phyloP scores from a whole-genome alignment of 2,797 vertebrate species.

The Enteromius mattozi region DNA sequence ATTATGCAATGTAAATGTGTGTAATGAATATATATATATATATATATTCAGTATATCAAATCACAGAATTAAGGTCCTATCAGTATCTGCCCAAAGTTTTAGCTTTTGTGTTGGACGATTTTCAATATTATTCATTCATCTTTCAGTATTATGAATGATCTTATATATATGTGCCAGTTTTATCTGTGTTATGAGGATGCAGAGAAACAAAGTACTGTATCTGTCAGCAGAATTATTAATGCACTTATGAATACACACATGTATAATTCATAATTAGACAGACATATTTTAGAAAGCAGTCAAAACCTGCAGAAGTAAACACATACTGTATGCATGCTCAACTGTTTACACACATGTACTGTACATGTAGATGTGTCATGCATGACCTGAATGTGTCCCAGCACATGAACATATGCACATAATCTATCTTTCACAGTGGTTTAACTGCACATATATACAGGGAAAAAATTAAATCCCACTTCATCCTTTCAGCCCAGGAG shows the following conservation, averaged over 20 bases:
- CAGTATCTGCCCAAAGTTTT: not conserved
- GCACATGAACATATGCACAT: constrained; percentile 19
- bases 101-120: not conserved
- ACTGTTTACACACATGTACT: not conserved
- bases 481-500: constrained; percentile 1
- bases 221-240: constrained; percentile 2
- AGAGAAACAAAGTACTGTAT: not conserved
- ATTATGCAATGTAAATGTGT: no score
- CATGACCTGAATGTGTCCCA: not conserved
- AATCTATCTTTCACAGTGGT: constrained; percentile 2
- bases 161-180: not conserved
- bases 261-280: not conserved
- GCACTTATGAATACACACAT: not conserved
- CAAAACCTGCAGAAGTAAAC: not conserved
- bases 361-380: not conserved
- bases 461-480: not conserved
- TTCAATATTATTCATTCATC: not conserved
- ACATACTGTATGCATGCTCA: not conserved
- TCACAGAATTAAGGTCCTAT: no score
- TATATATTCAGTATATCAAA: no score
- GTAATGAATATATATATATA: no score
- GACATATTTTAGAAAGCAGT: not conserved
- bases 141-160: not conserved
- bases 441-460: constrained; percentile 42
- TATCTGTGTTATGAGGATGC: not conserved